Evolutionary conservation across 2,113 vertebrate species (phyloP).

Genomic region (Chlorocebus sabaeus): DNA sequence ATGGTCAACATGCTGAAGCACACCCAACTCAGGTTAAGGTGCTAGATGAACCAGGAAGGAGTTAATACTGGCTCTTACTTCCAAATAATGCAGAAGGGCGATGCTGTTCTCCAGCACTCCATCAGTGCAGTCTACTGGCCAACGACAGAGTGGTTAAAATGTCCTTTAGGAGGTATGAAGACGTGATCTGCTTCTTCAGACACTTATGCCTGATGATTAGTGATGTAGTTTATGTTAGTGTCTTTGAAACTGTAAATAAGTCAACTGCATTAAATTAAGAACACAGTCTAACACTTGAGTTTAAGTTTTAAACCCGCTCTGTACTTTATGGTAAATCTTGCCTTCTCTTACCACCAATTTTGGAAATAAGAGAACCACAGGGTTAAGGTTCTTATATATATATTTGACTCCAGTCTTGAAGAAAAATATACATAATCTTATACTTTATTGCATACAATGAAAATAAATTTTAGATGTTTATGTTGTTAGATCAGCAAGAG

Average conservation of each 20-base stretch:
- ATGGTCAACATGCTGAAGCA: neutral
- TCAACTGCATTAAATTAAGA: neutral
- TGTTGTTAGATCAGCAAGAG: neutral
- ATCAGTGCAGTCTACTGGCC: neutral
- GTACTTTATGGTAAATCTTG: neutral
- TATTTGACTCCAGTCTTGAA: neutral
- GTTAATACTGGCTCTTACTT: neutral
- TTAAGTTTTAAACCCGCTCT: neutral
- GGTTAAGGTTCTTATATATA: neutral
- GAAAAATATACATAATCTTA: neutral
- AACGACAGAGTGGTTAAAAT: neutral
- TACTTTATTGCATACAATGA: neutral
- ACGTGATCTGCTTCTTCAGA: neutral
- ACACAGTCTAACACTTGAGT: neutral
- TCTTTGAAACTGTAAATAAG: neutral
- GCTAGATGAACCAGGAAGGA: neutral
- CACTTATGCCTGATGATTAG: neutral
- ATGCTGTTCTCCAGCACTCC: neutral
- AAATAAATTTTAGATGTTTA: conserved; percentile 31
- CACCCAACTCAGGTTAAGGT: neutral
- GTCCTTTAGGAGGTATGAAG: neutral
- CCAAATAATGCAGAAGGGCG: neutral
- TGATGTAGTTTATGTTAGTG: neutral
- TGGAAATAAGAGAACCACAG: neutral
- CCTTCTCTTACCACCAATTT: neutral